Evolutionary conservation across 2,797 vertebrate species (phyloP).

Genomic region (Champsocephalus esox): DNA sequence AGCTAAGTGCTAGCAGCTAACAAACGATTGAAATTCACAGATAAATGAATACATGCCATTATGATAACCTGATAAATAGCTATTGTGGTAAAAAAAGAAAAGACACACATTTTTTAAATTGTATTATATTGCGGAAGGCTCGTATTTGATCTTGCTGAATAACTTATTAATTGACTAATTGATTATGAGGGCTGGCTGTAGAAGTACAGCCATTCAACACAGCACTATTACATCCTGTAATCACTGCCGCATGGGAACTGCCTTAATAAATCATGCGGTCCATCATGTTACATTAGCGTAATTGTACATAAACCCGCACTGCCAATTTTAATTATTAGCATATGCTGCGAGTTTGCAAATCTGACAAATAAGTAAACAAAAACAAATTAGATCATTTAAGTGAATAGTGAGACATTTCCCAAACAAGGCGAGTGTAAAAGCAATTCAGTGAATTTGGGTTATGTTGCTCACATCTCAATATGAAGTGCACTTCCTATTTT

Average conservation of each 20-base stretch:
- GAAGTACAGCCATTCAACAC: conserved; percentile 43
- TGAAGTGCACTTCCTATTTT: background rate
- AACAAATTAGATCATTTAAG: conserved; percentile 24
- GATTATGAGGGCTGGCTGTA: conserved; percentile 40
- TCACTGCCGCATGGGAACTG: conserved; percentile 39
- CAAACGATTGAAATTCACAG: conserved; percentile 4
- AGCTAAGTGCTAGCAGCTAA: conserved; percentile 1
- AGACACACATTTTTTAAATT: background rate
- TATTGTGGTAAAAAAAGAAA: background rate
- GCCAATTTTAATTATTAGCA: conserved; percentile 28
- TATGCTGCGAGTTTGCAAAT: conserved; percentile 40
- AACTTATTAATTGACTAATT: conserved; percentile 42
- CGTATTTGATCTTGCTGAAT: conserved; percentile 30
- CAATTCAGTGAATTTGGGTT: conserved; percentile 1
- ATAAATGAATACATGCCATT: conserved; percentile 2
- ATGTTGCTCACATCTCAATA: conserved; percentile 1
- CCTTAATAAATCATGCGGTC: conserved; percentile 56
- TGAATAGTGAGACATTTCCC: conserved; percentile 6
- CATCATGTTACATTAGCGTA: conserved; percentile 56
- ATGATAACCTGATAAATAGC: conserved; percentile 15
- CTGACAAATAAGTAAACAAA: conserved; percentile 29
- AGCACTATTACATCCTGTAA: conserved; percentile 47
- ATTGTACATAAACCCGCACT: conserved; percentile 45
- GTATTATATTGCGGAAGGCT: conserved; percentile 1
- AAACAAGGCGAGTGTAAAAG: conserved; percentile 3